Base-by-base conservation (phyloP, 2,113 vertebrate species). In the Amphiprion percula region DNA sequence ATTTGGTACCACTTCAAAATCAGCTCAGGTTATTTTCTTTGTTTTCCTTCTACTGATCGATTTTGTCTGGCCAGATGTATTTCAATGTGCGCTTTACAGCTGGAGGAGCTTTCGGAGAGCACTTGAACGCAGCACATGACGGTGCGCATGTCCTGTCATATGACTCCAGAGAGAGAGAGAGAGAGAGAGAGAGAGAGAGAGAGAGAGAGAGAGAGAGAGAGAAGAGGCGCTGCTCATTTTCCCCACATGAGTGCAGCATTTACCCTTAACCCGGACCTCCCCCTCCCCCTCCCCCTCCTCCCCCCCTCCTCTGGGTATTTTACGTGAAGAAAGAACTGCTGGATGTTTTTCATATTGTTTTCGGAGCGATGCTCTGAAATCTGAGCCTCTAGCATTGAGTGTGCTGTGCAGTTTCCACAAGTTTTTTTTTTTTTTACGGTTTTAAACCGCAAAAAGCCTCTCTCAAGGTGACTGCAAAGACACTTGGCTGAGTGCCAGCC, bases 181-280 rank as follows among this genome's bases (percentile, higher is more conserved):
- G 30, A 4, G 30, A 30, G 30, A 30, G 30, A 69, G 49, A 74
- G 59, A 10, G 47, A 11, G 46, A 47, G 46, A 50, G 16, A 49
- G 50, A 69, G 49, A 74, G 59, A 10, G 47, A 11, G 46, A 47
- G 46, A n/a, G 16, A 54, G 12, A 74, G 55, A 64, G n/a, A n/a
- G n/a, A n/a, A n/a, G 49, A 79, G 78, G 77, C 82, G 79, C 76
- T 90, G 84, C 91, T 90, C 85, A 28, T 61, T 90, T 87, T 74
- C 77, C 85, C 93, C 93, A 91, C 93, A 91, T 82, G 93, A 86
- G 91, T 75, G 93, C 93, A 94, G 93, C 89, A 94, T 92, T 91
- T 90, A 91, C 85, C 85, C 90, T 93, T 86, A 79, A 85, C 84
- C 89, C 71, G 11, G 81, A 85, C 85, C 82, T 63, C 85, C 76